Conservation (phyloP, 2,888 invertebrate genomes). For the Orthosia incerta region DNA sequence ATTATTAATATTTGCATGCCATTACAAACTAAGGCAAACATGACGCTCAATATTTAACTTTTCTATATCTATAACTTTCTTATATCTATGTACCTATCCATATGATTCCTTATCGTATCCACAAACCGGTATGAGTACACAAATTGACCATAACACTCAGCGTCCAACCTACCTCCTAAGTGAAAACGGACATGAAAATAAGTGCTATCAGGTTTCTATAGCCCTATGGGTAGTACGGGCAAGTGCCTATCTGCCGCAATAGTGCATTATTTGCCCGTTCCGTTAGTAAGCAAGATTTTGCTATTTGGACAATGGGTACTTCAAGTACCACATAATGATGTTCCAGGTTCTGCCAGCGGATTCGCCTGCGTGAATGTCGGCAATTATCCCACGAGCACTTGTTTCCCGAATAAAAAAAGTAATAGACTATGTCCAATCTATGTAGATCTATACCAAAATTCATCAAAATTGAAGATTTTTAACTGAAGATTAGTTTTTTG, state of each 20-base stretch:
- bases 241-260: constrained; percentile 38
- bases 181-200: constrained; percentile 52
- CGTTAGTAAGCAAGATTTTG: constrained; percentile 73
- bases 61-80: too few relatives aligned
- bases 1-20: too few relatives aligned
- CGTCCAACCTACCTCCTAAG: constrained; percentile 42
- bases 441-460: too few relatives aligned
- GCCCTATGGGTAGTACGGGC: constrained; percentile 29
- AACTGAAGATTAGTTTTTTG: too few relatives aligned
- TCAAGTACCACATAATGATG: constrained; percentile 58
- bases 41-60: too few relatives aligned
- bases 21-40: too few relatives aligned
- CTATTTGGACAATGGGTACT: constrained; percentile 70
- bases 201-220: constrained; percentile 52
- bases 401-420: too few relatives aligned
- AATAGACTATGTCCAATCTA: too few relatives aligned
- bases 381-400: too few relatives aligned
- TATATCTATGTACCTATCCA: too few relatives aligned
- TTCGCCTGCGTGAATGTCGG: not conserved
- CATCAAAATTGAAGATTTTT: too few relatives aligned
- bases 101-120: not conserved
- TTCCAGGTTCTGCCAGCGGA: not conserved
- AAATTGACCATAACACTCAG: constrained; percentile 40
- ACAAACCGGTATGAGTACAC: constrained; percentile 26
- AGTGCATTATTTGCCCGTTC: constrained; percentile 72